These are phyloP conservation scores for Oryzias dopingdopingensis DNA, from an alignment of 2,797 vertebrate genomes.

Conservation along the genomic window DNA sequence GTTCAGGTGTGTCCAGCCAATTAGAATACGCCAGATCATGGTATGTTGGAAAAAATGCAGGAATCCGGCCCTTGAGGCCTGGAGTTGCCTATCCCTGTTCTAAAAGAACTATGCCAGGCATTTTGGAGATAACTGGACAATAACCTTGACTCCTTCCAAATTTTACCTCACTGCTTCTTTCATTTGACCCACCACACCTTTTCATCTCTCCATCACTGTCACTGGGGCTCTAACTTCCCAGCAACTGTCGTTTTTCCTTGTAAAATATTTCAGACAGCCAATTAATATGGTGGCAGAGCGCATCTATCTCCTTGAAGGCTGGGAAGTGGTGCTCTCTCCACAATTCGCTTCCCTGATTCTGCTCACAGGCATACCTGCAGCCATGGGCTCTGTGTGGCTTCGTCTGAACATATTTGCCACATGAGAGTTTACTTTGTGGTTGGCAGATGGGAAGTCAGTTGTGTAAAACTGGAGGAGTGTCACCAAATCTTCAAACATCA, in stretches of 20 bases:
- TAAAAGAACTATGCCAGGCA: conserved; percentile 22
- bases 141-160: conserved; percentile 32
- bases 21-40: too few species aligned
- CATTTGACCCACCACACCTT: conserved; percentile 39
- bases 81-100: not conserved
- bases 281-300: conserved; percentile 69
- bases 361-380: conserved; percentile 31
- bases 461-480: conserved; percentile 9
- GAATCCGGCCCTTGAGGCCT: too few species aligned
- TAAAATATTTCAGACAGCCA: conserved; percentile 68
- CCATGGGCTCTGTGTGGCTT: conserved; percentile 28
- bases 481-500: conserved; percentile 9
- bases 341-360: conserved; percentile 10
- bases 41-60: too few species aligned
- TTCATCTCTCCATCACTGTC: conserved; percentile 60
- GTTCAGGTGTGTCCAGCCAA: too few species aligned
- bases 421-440: conserved; percentile 26
- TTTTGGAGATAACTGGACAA: conserved; percentile 49
- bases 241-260: conserved; percentile 42
- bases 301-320: conserved; percentile 63
- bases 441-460: conserved; percentile 27
- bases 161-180: conserved; percentile 26
- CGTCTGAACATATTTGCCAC: conserved; percentile 13
- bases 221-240: conserved; percentile 44
- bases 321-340: conserved; percentile 31